Percentiles rank a stretch among this genome's conserved stretches.
Conservation (phyloP, 2,797 vertebrate genomes). For the Esox masquinongy region DNA sequence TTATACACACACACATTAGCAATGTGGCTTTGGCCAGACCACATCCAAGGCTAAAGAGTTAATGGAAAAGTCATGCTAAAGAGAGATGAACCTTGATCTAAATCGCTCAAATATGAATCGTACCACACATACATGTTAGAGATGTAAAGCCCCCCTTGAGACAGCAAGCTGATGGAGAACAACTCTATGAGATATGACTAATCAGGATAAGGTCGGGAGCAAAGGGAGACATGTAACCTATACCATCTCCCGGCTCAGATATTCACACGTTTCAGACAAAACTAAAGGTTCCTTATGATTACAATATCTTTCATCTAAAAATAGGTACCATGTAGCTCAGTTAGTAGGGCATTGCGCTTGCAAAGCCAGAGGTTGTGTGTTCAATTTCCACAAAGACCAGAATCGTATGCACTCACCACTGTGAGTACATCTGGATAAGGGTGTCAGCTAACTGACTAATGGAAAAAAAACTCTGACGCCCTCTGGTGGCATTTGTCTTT, state of each 20-base stretch:
- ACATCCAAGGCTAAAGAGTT: background rate
- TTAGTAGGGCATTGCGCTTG: too few species aligned
- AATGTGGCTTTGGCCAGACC: background rate
- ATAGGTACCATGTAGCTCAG: too few species aligned
- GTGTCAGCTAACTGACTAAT: too few species aligned
- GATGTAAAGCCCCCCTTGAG: conserved; percentile 11
- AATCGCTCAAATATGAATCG: background rate
- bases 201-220: conserved; percentile 39
- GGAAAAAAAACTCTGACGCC: too few species aligned
- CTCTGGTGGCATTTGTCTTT: too few species aligned
- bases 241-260: conserved; percentile 32
- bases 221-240: conserved; percentile 51
- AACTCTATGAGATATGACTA: conserved; percentile 54
- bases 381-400: too few species aligned
- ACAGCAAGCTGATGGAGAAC: conserved; percentile 45
- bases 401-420: too few species aligned
- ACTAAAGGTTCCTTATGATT: background rate
- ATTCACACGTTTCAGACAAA: conserved; percentile 40
- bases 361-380: too few species aligned
- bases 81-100: background rate
- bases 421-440: too few species aligned
- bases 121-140: background rate
- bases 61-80: background rate
- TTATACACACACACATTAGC: background rate
- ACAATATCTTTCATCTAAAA: background rate